Percentiles rank a stretch among this genome's conserved stretches.
Conservation (phyloP, 2,797 vertebrate genomes). For the Heterohyrax brucei region DNA sequence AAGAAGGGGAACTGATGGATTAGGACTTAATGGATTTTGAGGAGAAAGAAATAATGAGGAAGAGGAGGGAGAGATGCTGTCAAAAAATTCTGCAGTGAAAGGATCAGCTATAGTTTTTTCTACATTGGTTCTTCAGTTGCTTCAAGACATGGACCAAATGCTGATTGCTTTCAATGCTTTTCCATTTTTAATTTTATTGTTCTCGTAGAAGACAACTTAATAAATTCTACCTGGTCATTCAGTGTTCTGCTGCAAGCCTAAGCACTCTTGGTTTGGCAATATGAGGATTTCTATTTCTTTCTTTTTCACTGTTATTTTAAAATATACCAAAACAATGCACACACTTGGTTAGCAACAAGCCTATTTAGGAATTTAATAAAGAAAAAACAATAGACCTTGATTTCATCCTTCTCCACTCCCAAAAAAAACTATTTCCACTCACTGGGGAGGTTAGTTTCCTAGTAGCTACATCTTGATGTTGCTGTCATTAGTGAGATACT, state of each 20-base stretch:
- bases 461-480: neutral
- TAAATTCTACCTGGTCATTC: neutral
- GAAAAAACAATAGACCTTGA: neutral
- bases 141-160: too few species aligned
- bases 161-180: too few species aligned
- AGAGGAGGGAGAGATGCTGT: too few species aligned
- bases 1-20: too few species aligned
- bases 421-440: neutral
- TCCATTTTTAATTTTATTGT: neutral
- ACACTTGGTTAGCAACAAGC: neutral
- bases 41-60: too few species aligned
- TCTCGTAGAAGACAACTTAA: neutral
- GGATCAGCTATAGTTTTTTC: too few species aligned
- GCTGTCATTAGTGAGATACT: neutral
- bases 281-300: neutral
- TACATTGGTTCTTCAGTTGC: too few species aligned
- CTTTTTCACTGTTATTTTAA: conserved; percentile 33
- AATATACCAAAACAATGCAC: neutral
- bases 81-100: too few species aligned
- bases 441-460: neutral
- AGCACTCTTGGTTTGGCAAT: neutral
- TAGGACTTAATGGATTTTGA: too few species aligned
- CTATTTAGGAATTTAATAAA: neutral
- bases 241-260: neutral
- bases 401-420: neutral